Percentiles rank a stretch among this genome's conserved stretches.
phyloP scores from a whole-genome alignment of 2,888 invertebrate genomes.

The Diaphora mendica region DNA sequence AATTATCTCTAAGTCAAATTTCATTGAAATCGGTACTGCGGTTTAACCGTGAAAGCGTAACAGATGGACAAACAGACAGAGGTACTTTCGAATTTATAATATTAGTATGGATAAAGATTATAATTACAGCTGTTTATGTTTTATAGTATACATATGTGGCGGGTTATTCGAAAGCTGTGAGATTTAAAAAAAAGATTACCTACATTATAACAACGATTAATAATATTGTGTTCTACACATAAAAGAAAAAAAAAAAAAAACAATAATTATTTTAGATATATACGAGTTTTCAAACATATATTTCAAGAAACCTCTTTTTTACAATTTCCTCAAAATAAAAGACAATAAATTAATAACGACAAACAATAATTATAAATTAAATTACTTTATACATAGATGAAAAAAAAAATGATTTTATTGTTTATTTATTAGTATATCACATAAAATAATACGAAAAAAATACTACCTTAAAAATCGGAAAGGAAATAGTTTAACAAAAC shows the following conservation, averaged over 20 bases:
- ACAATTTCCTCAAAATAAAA: not conserved
- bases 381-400: not conserved
- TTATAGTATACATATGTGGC: not conserved
- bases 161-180: not conserved
- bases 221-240: not conserved
- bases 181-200: not conserved
- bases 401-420: not conserved
- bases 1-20: too few species aligned
- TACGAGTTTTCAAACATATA: not conserved
- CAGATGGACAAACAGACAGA: too few species aligned
- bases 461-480: constrained; percentile 9
- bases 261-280: not conserved
- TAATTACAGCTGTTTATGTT: not conserved
- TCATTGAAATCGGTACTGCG: too few species aligned
- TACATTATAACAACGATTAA: not conserved
- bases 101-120: not conserved
- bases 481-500: constrained; percentile 6
- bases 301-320: constrained; percentile 5
- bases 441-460: constrained; percentile 10
- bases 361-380: not conserved
- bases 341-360: constrained; percentile 9
- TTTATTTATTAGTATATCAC: not conserved
- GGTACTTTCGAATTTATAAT: too few species aligned
- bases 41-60: too few species aligned
- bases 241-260: not conserved